phyloP scores from a whole-genome alignment of 2,113 vertebrate species.

The Argyrosomus japonicus region DNA sequence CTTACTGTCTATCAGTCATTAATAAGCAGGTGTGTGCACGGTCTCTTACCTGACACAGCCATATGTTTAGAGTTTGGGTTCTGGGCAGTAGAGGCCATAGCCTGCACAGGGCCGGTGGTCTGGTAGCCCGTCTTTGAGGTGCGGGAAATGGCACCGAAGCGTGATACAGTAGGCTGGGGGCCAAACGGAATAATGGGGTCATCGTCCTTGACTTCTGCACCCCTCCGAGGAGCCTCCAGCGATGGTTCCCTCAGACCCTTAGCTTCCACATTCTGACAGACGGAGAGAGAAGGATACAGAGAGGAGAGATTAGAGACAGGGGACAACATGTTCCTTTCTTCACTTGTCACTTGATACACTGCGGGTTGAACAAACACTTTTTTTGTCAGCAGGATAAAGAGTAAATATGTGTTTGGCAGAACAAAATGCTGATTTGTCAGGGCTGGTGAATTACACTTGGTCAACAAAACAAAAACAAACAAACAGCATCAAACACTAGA shows the following conservation, averaged over 20 bases:
- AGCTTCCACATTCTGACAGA: constrained; percentile 89
- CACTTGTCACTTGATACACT: not conserved
- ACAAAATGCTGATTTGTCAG: not conserved
- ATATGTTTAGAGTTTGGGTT: constrained; percentile 91
- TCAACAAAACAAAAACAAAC: not conserved
- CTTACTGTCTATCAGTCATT: not conserved
- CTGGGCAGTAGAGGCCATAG: constrained; percentile 87
- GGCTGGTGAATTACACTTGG: not conserved
- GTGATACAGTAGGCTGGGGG: constrained; percentile 95
- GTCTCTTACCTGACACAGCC: constrained; percentile 87
- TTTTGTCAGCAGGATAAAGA: not conserved
- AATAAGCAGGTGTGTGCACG: not conserved
- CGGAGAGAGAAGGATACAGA: not conserved
- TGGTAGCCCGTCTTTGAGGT: constrained; percentile 96
- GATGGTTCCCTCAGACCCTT: constrained; percentile 91
- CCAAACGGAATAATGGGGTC: constrained; percentile 99
- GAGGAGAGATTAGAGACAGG: not conserved
- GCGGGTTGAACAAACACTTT: not conserved
- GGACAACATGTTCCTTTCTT: not conserved
- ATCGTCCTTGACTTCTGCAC: constrained; percentile 91
- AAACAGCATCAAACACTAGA: no score
- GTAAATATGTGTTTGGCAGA: not conserved
- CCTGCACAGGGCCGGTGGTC: constrained; percentile 91
- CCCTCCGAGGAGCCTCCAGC: constrained; percentile 91
- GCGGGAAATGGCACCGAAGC: constrained; percentile 97